Evolutionary conservation across 2,113 vertebrate species (phyloP).

Genomic region (Macroglossus sobrinus): DNA sequence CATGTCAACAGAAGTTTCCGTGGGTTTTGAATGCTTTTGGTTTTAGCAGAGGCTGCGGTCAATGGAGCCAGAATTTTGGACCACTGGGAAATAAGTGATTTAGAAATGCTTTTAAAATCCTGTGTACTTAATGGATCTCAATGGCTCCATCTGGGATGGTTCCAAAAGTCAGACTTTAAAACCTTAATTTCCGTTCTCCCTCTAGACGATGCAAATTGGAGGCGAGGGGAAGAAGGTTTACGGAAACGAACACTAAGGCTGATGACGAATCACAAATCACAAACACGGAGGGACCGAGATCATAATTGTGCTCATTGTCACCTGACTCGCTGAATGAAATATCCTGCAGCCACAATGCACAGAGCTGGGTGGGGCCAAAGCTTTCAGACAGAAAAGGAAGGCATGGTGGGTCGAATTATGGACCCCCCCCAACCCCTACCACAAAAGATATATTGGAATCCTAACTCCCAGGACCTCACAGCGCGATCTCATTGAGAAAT

Average conservation of each 20-base stretch:
- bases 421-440: too few relatives aligned
- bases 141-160: neutral
- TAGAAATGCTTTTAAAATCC: neutral
- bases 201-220: neutral
- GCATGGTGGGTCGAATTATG: too few relatives aligned
- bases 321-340: neutral
- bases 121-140: neutral
- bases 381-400: neutral
- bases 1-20: neutral
- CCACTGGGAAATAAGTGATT: neutral
- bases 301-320: accelerated
- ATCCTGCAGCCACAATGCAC: accelerated
- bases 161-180: neutral
- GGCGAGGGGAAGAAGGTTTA: neutral
- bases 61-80: neutral
- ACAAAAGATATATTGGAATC: too few relatives aligned
- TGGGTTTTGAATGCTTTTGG: neutral
- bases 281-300: accelerated
- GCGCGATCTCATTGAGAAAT: neutral
- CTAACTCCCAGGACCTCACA: neutral
- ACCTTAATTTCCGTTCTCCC: neutral
- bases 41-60: neutral
- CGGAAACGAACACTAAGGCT: neutral
- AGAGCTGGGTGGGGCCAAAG: neutral
- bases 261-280: neutral